Conservation (phyloP, 2,888 invertebrate species). For the Plagodis pulveraria region DNA sequence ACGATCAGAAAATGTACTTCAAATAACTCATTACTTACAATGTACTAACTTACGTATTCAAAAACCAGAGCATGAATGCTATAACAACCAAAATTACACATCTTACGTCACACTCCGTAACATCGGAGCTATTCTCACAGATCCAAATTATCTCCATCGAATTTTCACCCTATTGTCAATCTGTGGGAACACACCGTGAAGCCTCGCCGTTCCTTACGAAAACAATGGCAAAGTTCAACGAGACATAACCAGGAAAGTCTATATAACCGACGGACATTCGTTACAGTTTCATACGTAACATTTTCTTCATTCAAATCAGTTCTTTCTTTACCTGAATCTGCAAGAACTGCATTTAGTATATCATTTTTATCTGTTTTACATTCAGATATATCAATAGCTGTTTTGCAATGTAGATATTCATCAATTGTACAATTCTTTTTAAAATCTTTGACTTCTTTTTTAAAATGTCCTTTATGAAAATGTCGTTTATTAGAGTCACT, state of each 20-base stretch:
- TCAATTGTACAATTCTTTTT: not conserved
- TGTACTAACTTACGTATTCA: slow-evolving; percentile 3
- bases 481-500: slow-evolving; percentile 34
- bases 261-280: slow-evolving; percentile 71
- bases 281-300: slow-evolving; percentile 68
- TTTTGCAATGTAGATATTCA: slow-evolving; percentile 25
- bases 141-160: slow-evolving; percentile 73
- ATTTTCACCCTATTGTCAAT: slow-evolving; percentile 82
- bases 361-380: not conserved
- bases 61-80: slow-evolving; percentile 11
- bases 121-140: slow-evolving; percentile 68
- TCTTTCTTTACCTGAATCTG: slow-evolving; percentile 35
- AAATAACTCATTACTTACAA: slow-evolving; percentile 1
- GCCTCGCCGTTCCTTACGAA: slow-evolving; percentile 45
- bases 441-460: not conserved
- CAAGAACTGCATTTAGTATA: not conserved
- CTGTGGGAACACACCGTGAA: slow-evolving; percentile 78
- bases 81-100: slow-evolving; percentile 40
- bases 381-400: not conserved
- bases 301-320: slow-evolving; percentile 60
- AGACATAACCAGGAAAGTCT: slow-evolving; percentile 81
- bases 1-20: not conserved
- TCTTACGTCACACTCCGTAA: slow-evolving; percentile 64
- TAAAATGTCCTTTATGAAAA: slow-evolving; percentile 11
- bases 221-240: slow-evolving; percentile 83